A percentile compares a stretch with the other conserved stretches of the same genome.
Conservation (phyloP, 2,113 vertebrate genomes). For the Scopus umbretta region DNA sequence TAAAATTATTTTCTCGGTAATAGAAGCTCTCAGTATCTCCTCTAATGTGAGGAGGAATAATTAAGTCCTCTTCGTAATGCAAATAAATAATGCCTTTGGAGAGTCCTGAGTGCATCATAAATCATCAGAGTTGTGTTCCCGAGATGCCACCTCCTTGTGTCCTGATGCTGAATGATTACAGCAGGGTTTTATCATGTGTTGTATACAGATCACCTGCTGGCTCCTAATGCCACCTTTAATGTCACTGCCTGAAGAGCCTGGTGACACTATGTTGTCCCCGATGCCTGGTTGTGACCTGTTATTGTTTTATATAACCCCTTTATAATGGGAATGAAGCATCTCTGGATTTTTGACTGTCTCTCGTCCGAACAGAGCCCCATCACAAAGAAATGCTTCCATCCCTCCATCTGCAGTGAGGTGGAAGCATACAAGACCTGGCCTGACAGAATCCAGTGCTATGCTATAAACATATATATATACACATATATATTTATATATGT, state of each 20-base stretch:
- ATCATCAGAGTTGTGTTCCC: background rate
- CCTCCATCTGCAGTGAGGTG: fast-evolving
- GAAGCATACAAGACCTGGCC: background rate
- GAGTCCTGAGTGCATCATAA: background rate
- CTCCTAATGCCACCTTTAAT: background rate
- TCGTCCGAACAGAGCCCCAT: background rate
- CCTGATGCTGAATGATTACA: background rate
- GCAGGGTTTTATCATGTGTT: background rate
- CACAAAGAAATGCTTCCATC: background rate
- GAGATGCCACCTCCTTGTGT: background rate
- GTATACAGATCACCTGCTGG: background rate
- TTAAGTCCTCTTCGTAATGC: constrained; percentile 27
- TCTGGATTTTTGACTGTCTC: background rate
- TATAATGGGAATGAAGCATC: background rate
- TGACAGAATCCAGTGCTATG: background rate
- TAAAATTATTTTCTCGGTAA: background rate
- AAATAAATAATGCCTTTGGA: constrained; percentile 15
- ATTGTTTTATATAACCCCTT: background rate
- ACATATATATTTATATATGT: background rate
- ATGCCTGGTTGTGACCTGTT: background rate
- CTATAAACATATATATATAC: background rate
- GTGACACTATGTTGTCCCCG: background rate
- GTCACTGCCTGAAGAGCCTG: background rate
- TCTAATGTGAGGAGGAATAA: constrained; percentile 26
- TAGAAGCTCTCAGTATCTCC: background rate